phyloP scores from a whole-genome alignment of 2,113 vertebrate species.

The Amphiprion ocellaris region DNA sequence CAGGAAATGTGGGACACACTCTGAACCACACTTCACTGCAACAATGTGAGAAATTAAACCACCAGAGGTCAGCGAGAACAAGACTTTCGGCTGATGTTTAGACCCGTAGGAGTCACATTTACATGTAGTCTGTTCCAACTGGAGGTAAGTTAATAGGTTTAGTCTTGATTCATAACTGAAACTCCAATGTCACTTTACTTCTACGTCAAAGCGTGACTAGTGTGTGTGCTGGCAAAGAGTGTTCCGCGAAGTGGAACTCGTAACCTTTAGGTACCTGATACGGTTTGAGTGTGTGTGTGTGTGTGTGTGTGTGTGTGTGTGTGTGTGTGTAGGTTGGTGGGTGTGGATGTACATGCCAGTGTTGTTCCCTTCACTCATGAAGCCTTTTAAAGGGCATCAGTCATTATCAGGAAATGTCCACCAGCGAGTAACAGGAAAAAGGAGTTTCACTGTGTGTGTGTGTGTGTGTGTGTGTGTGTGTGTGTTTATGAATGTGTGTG shows the following conservation, averaged over 20 bases:
- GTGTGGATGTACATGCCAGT: conserved; percentile 31
- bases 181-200: conserved; percentile 18
- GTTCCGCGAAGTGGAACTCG: conserved; percentile 26
- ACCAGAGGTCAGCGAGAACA: conserved; percentile 13
- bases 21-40: not conserved
- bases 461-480: conserved; percentile 6
- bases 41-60: not conserved
- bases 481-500: conserved; percentile 15
- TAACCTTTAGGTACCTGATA: conserved; percentile 24
- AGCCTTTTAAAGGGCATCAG: conserved; percentile 42
- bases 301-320: not conserved
- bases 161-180: conserved; percentile 8
- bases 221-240: conserved; percentile 42
- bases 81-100: not conserved
- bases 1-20: too few species aligned
- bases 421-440: conserved; percentile 49
- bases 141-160: conserved; percentile 3
- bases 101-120: not conserved
- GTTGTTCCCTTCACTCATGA: conserved; percentile 8
- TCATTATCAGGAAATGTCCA: conserved; percentile 64
- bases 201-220: conserved; percentile 55
- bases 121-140: not conserved
- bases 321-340: conserved; percentile 6
- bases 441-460: conserved; percentile 36
- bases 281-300: not conserved